phyloP scores from a whole-genome alignment of 92 coral and sea anemone species.

The Epizoanthus rinbou region DNA sequence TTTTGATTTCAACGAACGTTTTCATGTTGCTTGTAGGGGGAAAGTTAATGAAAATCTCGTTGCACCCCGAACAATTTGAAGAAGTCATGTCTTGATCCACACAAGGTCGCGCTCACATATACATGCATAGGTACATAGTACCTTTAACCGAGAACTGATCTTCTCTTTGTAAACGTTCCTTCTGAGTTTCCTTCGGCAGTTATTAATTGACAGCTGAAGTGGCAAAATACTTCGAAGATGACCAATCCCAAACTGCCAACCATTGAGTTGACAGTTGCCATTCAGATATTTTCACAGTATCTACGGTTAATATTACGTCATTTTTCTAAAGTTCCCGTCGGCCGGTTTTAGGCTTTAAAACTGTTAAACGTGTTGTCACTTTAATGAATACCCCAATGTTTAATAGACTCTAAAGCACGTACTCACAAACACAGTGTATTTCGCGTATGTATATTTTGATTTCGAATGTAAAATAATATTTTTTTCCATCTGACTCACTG shows the following conservation, averaged over 20 bases:
- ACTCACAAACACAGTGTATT: no score
- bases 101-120: no score
- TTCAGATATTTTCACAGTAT: not conserved
- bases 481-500: no score
- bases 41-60: not conserved
- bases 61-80: not conserved
- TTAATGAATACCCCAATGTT: no score
- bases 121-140: not conserved
- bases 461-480: no score
- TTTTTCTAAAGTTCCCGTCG: not conserved
- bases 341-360: no score
- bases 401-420: no score
- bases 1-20: slow-evolving; percentile 9
- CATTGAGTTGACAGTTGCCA: not conserved
- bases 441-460: no score
- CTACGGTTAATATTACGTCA: slow-evolving; percentile 6
- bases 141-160: not conserved
- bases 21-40: not conserved
- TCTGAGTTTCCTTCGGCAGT: not conserved
- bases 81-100: not conserved
- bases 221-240: not conserved
- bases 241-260: not conserved
- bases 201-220: not conserved
- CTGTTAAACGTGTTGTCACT: no score
- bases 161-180: not conserved